Conservation (phyloP, 2,113 vertebrate species). For the Propithecus coquereli region DNA sequence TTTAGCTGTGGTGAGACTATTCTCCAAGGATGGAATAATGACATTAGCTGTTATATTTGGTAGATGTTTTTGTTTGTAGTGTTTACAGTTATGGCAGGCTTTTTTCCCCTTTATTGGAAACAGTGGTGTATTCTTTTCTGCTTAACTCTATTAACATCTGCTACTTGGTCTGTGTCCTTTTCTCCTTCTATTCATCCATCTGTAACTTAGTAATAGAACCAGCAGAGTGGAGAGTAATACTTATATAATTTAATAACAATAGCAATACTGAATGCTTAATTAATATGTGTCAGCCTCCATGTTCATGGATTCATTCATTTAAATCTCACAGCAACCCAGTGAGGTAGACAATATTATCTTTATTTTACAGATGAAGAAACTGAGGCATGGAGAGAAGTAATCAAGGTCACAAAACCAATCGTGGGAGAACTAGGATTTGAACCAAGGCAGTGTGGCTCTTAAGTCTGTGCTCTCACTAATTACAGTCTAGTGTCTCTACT, state of each 20-base stretch:
- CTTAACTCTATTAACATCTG: background rate
- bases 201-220: background rate
- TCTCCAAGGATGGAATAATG: background rate
- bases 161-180: background rate
- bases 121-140: background rate
- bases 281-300: background rate
- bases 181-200: background rate
- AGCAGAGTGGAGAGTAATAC: background rate
- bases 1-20: background rate
- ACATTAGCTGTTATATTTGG: background rate
- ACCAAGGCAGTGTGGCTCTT: background rate
- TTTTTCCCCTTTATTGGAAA: too few species aligned
- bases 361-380: background rate
- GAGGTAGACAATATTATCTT: background rate
- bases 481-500: background rate
- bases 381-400: background rate
- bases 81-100: background rate
- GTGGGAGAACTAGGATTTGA: background rate
- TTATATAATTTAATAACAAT: background rate
- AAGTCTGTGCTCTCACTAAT: background rate
- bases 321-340: background rate
- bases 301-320: background rate
- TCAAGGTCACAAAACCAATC: background rate
- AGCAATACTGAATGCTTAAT: background rate
- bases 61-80: background rate